Base-by-base conservation (phyloP, 2,797 vertebrate genomes). In the Cryptoprocta ferox region DNA sequence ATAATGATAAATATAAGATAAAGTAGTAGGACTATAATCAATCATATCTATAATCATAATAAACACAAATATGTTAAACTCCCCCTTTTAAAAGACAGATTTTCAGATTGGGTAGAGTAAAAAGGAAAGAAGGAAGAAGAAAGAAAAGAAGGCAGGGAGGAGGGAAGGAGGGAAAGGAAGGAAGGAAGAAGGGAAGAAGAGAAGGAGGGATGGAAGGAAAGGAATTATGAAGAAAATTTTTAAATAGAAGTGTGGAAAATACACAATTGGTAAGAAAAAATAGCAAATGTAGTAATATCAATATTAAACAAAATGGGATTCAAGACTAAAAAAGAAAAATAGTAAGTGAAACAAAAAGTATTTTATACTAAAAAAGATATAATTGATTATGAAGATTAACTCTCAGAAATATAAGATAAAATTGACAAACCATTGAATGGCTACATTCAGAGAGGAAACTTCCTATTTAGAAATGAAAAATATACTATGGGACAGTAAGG, bases 361-460 rank as follows among this genome's bases (percentile, higher is more conserved):
- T 68, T 53, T 93, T 89, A 73, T 32, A 81, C 7, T 56, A 83
- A 68, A 39, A 85, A 91, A 32, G 3, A 14, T 91, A 78, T 19
- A 88, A 32, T 53, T 14, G 3, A 73, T 66, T 50, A 92, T 42
- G 16, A 89, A 89, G 19, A 73, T 16, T 68, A 94, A 91, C 71
- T 88, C 81, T 63, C 86, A 8, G 7, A 95, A 96, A 91, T 88
- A 16, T 10, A 86, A 90, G 65, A 26, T 82, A 70, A 90, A 81
- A 76, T 9, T 80, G 68, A 78, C 53, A 81, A 86, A 93, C 45
- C 10, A 9, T 48, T 39, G 14, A 95, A 91, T 71, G 11, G 37
- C 24, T 73, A 88, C 21, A 28, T 79, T 87, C 32, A 73, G 65
- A 91, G 32, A 73, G 18, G 76, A 66, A 94, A 78, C 53, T 37